These are phyloP conservation scores for Platyscapa corneri DNA, from an alignment of 1,140 invertebrate genomes.

Conservation along the genomic window DNA sequence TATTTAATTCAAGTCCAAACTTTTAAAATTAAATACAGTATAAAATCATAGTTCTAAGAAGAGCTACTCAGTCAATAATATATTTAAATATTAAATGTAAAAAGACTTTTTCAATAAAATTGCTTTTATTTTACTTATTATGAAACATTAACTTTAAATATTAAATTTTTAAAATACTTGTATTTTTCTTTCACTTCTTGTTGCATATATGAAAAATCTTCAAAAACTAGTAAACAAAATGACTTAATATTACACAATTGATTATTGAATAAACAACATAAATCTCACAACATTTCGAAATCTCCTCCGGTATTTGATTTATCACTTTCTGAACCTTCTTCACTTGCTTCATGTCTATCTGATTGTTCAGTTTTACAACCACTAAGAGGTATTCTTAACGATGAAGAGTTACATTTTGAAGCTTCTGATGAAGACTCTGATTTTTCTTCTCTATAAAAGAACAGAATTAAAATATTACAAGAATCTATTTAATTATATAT, in stretches of 20 bases:
- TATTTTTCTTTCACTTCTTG: neutral
- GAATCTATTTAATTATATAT: too few species aligned
- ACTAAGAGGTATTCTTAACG: constrained; percentile 56
- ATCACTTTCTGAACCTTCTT: constrained; percentile 73
- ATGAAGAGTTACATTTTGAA: constrained; percentile 56
- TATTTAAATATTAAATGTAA: neutral
- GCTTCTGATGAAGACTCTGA: constrained; percentile 55
- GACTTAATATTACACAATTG: constrained; percentile 21
- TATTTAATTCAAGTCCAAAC: neutral
- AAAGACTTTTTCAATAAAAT: constrained; percentile 6
- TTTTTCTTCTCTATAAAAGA: constrained; percentile 60
- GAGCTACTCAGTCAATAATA: neutral
- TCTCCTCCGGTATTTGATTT: constrained; percentile 86
- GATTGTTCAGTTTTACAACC: constrained; percentile 58
- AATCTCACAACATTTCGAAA: constrained; percentile 80
- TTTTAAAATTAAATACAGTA: constrained; percentile 35
- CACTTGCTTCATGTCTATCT: constrained; percentile 67
- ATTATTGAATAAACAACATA: constrained; percentile 32
- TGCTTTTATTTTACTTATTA: neutral
- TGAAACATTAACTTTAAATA: neutral
- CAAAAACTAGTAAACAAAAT: constrained; percentile 27
- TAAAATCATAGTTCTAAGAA: constrained; percentile 30
- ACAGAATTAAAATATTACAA: too few species aligned
- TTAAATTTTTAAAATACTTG: neutral
- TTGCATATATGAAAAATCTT: constrained; percentile 8